Base-by-base conservation (phyloP, 2,797 vertebrate species). In the Cossypha heuglini region DNA sequence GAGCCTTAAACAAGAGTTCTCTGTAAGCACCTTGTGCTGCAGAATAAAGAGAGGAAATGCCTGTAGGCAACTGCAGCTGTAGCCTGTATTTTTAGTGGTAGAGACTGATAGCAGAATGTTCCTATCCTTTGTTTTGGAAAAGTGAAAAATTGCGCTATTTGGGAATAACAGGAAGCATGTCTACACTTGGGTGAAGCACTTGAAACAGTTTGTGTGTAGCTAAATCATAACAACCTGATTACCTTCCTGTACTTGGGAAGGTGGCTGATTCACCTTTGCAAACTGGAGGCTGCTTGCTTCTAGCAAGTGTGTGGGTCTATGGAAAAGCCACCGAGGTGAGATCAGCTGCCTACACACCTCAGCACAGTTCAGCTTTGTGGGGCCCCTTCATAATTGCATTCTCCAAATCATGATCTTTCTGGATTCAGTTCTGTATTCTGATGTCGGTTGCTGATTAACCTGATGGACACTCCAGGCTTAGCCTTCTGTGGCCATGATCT, bases 101-200 rank as follows among this genome's bases (percentile, higher is more conserved):
- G 86, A 42, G 59, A 43, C 69, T 5, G 5, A 89, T 81, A 79
- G 86, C 75, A 74, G 35, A 94, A 80, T 68, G 77, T 92, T 96
- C 75, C 79, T 83, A 6, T 49, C 52, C 80, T 95, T 95, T 93
- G 90, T 89, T 94, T 82, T 72, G 80, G 69, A 64, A 95, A 93
- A 79, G 45, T 86, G 68, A 86, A 64, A 77, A 91, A 40, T 26
- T 29, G 43, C 0, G 0, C 52, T 91, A 1, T 61, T 91, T 81
- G 78, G 86, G 88, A 91, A 86, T 96, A 96, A 94, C 94, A 94
- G 94, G 96, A 97, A 96, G 72, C 75, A 51, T 37, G 72, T 75
- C 79, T 87, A 4, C 81, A 85, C 58, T 86, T 77, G 75, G 80
- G 83, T 91, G 74, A 94, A 95, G 52, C 42, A 26, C 40, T 88